Evolutionary conservation across 2,888 invertebrate species (phyloP).

Genomic region (Xanthostigma xanthostigma): DNA sequence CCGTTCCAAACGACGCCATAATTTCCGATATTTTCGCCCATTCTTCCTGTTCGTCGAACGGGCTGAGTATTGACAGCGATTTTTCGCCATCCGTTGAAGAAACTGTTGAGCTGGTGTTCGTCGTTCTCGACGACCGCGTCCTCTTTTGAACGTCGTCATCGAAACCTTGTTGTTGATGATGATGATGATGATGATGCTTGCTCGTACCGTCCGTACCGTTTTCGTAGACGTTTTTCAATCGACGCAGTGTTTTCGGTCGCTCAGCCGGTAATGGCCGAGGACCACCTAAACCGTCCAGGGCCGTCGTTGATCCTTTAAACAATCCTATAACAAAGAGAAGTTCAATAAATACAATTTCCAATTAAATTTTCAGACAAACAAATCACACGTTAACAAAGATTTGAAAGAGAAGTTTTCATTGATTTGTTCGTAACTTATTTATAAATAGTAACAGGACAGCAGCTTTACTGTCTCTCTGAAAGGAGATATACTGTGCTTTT

Average conservation of each 20-base stretch:
- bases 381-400: too few relatives aligned
- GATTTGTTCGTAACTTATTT: too few relatives aligned
- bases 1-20: slow-evolving; percentile 85
- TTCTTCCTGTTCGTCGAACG: slow-evolving; percentile 88
- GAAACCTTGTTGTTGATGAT: slow-evolving; percentile 8
- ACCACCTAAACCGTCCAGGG: slow-evolving; percentile 43
- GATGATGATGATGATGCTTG: slow-evolving; percentile 19
- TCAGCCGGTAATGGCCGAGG: slow-evolving; percentile 45
- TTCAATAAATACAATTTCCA: too few relatives aligned
- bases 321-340: slow-evolving; percentile 43
- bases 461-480: too few relatives aligned
- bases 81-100: slow-evolving; percentile 29
- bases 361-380: too few relatives aligned
- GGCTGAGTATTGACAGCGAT: slow-evolving; percentile 54
- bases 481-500: too few relatives aligned
- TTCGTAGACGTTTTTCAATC: slow-evolving; percentile 60
- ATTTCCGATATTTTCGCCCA: slow-evolving; percentile 95
- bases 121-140: slow-evolving; percentile 19
- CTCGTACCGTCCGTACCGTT: slow-evolving; percentile 31
- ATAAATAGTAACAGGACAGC: too few relatives aligned
- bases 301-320: slow-evolving; percentile 67
- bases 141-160: slow-evolving; percentile 4
- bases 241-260: slow-evolving; percentile 58
- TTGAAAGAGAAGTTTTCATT: slow-evolving; percentile 12
- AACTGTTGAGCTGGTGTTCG: slow-evolving; percentile 22